Base-by-base conservation (phyloP, 1,140 invertebrate species). In the Zaprionus vittiger region DNA sequence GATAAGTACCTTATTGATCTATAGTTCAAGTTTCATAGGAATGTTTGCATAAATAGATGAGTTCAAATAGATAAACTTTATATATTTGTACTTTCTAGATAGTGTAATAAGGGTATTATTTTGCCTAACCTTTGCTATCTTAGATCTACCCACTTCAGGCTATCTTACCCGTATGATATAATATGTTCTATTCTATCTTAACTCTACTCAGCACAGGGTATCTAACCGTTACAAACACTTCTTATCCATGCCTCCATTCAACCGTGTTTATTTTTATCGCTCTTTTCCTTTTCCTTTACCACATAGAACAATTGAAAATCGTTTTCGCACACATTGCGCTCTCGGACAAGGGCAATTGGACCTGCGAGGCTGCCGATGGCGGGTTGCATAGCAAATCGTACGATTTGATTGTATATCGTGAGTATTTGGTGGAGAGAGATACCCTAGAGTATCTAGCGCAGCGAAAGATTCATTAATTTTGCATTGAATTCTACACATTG, bases 321-420 rank as follows among this genome's bases (percentile, higher is more conserved):
- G 90, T 93, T 80, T 93, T 93, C 76, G 81, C 91, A 74, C 87
- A 93, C 69, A 92, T 93, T 57, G 55, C 80, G 22, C 73, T 90
- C 52, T 80, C 79, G 44, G 93, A 93, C 84, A 91, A 92, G 73
- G 93, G 93, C 41, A 91, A 92, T 78, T 93, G 93, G 93, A 81
- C 66, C 47, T 93, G 93, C 70, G 80, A 87, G 44, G 79, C 83
- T 52, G 66, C 56, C 17, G 82, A 87, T 64, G 75, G 81, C 15
- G 81, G 82, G 55, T 76, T 83, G 77, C 89, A 89, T 83, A 84
- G 80, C 71, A 92, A 91, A 74, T 90, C 83, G 66, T 93, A 92
- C 77, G 90, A 92, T 68, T 84, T 93, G 85, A 91, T 92, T 87
- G 91, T 93, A 28, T 92, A 92, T 78, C 93, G 93, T 93, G 91